Conservation (phyloP, 2,888 invertebrate genomes). For the Hydraecia micacea region DNA sequence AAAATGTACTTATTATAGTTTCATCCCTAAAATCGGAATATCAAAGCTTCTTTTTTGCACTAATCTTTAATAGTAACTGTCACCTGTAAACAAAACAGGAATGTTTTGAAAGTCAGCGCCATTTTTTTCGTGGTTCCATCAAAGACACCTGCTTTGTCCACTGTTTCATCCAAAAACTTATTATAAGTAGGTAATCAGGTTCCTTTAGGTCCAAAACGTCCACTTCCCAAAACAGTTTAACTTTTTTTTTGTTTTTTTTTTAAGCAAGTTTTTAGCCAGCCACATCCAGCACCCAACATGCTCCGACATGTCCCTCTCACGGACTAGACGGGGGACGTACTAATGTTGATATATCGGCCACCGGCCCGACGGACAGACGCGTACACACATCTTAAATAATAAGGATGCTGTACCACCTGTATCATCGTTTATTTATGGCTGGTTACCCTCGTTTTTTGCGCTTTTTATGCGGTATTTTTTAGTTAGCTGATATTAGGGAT, state of each 20-base stretch:
- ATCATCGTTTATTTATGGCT: constrained; percentile 71
- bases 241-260: background rate
- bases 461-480: constrained; percentile 55
- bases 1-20: background rate
- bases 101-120: background rate
- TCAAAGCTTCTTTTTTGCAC: background rate
- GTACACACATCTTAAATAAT: constrained; percentile 84
- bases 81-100: background rate
- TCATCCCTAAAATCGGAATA: background rate
- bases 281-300: constrained; percentile 68
- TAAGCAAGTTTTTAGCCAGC: background rate
- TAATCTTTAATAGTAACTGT: background rate
- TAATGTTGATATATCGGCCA: constrained; percentile 90
- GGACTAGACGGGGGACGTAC: constrained; percentile 82
- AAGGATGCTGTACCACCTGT: constrained; percentile 71
- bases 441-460: constrained; percentile 59
- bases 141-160: background rate
- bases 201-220: no score
- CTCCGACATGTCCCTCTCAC: constrained; percentile 75
- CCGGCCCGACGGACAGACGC: constrained; percentile 85
- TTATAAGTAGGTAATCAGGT: background rate
- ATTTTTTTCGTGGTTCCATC: background rate
- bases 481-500: constrained; percentile 22
- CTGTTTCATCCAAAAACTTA: background rate
- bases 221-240: no score